Evolutionary conservation across 2,113 vertebrate species (phyloP).

Genomic region (Oophaga pumilio): DNA sequence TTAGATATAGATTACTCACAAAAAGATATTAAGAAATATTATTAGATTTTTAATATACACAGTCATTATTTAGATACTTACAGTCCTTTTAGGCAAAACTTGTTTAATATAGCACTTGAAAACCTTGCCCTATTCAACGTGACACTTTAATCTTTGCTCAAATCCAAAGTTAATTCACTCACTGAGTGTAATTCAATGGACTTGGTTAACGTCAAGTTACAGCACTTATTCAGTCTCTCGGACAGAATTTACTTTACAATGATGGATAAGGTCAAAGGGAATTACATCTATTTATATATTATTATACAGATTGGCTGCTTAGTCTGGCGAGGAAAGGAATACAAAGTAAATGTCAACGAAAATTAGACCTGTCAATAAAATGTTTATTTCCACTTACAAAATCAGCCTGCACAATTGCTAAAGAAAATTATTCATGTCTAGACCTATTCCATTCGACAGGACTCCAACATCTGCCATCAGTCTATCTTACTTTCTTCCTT

Average conservation of each 20-base stretch:
- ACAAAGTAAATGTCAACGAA: conserved; percentile 20
- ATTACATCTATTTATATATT: conserved; percentile 7
- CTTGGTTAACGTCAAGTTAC: neutral
- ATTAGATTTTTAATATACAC: too few relatives aligned
- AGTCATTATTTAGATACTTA: too few relatives aligned
- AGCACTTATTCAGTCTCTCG: neutral
- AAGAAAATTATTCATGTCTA: conserved; percentile 55
- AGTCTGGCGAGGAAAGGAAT: conserved; percentile 3
- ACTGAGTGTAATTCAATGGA: neutral
- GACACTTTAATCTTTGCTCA: neutral
- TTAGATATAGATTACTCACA: too few relatives aligned
- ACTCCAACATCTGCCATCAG: conserved; percentile 6
- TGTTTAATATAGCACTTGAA: neutral
- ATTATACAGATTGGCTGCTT: conserved; percentile 7
- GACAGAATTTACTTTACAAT: conserved; percentile 3
- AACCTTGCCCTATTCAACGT: neutral
- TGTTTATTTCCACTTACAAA: conserved; percentile 48
- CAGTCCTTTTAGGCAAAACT: neutral
- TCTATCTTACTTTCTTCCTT: conserved; percentile 44
- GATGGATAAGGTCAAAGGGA: neutral
- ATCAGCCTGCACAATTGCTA: conserved; percentile 10
- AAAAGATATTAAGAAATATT: too few relatives aligned
- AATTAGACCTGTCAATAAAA: conserved; percentile 48
- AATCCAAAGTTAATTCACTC: neutral
- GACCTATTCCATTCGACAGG: conserved; percentile 39